Evolutionary conservation across 2,797 vertebrate species (phyloP), one percentile per base, ranked within the genome.

Genomic region (Florisuga fusca): DNA sequence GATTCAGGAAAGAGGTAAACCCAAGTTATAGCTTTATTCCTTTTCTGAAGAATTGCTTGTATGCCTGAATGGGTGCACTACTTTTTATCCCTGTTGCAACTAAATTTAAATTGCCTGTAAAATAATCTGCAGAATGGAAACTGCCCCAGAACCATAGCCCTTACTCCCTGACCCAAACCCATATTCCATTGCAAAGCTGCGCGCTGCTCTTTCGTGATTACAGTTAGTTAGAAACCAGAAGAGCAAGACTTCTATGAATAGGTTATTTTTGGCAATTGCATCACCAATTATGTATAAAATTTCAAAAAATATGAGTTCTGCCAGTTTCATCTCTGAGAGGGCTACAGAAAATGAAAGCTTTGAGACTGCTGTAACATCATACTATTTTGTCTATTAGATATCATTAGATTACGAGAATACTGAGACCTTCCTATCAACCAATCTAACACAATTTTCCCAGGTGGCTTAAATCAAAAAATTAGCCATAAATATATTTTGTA

Each of bases 201-300:
- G 72, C 1, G 8, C 89, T 93, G 84, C 95, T 97, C 89, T 91
- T 96, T 96, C 29, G 75, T 97, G 96, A 98, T 97, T 97, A 82
- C 85, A 93, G 94, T 96, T 95, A 95, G 96, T 97, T 97, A 93
- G 94, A 98, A 98, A 97, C 96, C 97, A 96, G 95, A 96, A 97
- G 88, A 96, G 91, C 77, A 87, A 96, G 88, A 84, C 90, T 97
- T 97, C 85, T 97, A 92, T 95, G 96, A 97, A 97, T 94, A 95
- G 95, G 92, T 95, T 97, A 97, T 97, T 96, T 97, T 97, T 98
- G 97, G 97, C 96, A 96, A 95, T 94, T 93, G 90, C 97, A 84
- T 97, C 97, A 95, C 95, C 93, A 93, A 97, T 97, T 97, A 97
- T 97, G 96, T 96, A 97, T 96, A 97, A 95, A 95, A 97, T 97